Evolutionary conservation across 2,797 vertebrate species (phyloP).

Genomic region (Menidia menidia): DNA sequence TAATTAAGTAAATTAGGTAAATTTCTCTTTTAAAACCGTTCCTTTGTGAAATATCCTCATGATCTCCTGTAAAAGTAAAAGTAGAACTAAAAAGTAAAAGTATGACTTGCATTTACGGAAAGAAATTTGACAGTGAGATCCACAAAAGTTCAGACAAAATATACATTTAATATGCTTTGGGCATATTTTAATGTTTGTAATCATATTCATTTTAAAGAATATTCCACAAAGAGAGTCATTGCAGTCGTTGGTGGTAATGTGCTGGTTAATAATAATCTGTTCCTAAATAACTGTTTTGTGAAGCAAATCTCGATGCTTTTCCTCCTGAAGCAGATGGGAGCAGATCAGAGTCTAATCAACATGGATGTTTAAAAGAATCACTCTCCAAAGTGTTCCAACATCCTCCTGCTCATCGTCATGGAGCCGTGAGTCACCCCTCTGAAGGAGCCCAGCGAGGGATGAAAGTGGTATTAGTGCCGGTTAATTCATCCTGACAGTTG

Average conservation of each 20-base stretch:
- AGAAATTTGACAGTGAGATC: too few relatives aligned
- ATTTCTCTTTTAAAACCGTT: too few relatives aligned
- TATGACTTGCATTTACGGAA: too few relatives aligned
- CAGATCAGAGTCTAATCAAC: constrained; percentile 67
- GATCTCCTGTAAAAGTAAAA: too few relatives aligned
- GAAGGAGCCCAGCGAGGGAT: constrained; percentile 73
- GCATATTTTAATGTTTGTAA: too few relatives aligned
- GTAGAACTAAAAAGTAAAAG: too few relatives aligned
- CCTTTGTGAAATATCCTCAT: too few relatives aligned
- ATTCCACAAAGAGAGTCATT: too few relatives aligned
- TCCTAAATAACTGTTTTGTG: constrained; percentile 34
- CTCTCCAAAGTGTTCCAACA: constrained; percentile 56
- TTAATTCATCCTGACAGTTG: constrained; percentile 87
- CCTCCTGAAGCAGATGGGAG: constrained; percentile 42
- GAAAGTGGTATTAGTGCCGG: constrained; percentile 83
- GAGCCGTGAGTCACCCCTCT: constrained; percentile 75
- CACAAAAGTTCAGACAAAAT: too few relatives aligned
- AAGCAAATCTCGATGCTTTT: constrained; percentile 20
- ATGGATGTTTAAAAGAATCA: constrained; percentile 68
- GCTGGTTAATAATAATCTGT: constrained; percentile 24
- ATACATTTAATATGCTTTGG: too few relatives aligned
- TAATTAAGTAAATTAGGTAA: too few relatives aligned
- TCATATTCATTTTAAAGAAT: too few relatives aligned
- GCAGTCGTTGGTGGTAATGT: not conserved
- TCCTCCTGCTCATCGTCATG: constrained; percentile 57